phyloP scores from a whole-genome alignment of 1,140 invertebrate genomes.

The Pararge aegeria region DNA sequence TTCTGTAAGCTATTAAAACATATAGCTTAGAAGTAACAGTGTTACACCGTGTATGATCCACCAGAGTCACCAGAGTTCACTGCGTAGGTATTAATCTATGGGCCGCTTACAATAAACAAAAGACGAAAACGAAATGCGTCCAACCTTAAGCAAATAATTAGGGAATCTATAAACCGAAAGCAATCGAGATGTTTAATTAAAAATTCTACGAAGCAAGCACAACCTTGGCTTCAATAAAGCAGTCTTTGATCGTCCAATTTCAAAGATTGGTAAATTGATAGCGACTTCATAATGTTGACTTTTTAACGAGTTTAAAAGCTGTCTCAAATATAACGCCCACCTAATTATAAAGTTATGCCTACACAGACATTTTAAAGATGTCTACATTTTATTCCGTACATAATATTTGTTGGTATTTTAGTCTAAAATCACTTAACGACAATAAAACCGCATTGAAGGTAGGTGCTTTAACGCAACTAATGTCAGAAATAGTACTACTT shows the following conservation, averaged over 20 bases:
- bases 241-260: slow-evolving; percentile 3
- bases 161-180: background rate
- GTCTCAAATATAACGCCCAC: background rate
- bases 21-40: too few relatives aligned
- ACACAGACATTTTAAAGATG: background rate
- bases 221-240: background rate
- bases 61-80: too few relatives aligned
- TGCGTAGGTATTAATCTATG: too few relatives aligned
- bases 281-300: background rate
- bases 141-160: background rate
- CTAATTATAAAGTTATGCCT: background rate
- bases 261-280: slow-evolving; percentile 1
- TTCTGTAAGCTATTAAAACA: too few relatives aligned
- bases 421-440: too few relatives aligned
- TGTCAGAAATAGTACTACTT: too few relatives aligned
- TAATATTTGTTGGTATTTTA: too few relatives aligned
- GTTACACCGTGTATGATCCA: too few relatives aligned
- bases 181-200: slow-evolving; percentile 1
- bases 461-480: too few relatives aligned
- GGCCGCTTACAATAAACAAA: too few relatives aligned
- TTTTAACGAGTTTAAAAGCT: background rate
- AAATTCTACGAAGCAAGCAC: slow-evolving; percentile 1
- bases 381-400: too few relatives aligned
- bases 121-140: background rate
- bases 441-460: too few relatives aligned